These are phyloP conservation scores for Chlamydotis undulata DNA, from an alignment of 2,113 vertebrate genomes.

Conservation along the genomic window DNA sequence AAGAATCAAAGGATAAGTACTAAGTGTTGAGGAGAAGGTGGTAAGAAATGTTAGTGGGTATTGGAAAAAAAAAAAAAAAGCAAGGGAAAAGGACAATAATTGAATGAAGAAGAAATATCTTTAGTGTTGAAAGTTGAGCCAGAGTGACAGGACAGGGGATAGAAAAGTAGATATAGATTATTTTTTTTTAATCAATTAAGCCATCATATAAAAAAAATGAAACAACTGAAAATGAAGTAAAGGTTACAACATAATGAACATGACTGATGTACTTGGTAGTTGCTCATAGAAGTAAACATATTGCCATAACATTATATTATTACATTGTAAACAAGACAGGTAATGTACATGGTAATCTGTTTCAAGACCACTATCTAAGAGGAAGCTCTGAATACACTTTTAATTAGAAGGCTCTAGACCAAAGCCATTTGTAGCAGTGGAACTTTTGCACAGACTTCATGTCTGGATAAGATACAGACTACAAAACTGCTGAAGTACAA, in stretches of 20 bases:
- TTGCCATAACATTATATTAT: not conserved
- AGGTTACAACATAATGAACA: not conserved
- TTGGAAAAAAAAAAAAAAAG: not conserved
- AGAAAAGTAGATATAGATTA: not conserved
- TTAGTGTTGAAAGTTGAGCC: not conserved
- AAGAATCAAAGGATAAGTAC: constrained; percentile 18
- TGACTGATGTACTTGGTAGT: not conserved
- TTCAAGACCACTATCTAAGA: not conserved
- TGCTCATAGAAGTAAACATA: not conserved
- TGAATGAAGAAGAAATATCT: not conserved
- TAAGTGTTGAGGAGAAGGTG: not conserved
- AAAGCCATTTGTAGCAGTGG: not conserved
- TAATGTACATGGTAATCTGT: not conserved
- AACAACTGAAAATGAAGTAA: not conserved
- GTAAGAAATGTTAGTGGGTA: not conserved
- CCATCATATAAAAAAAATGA: not conserved
- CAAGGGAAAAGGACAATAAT: not conserved
- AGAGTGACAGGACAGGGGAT: not conserved
- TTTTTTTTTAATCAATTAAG: not conserved
- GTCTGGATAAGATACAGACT: not conserved
- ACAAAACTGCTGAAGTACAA: not conserved
- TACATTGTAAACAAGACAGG: not conserved
- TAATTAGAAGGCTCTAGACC: not conserved
- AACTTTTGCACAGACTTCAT: not conserved
- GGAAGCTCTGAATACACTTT: not conserved